phyloP scores from a whole-genome alignment of 2,113 vertebrate genomes.

The Podiceps cristatus region DNA sequence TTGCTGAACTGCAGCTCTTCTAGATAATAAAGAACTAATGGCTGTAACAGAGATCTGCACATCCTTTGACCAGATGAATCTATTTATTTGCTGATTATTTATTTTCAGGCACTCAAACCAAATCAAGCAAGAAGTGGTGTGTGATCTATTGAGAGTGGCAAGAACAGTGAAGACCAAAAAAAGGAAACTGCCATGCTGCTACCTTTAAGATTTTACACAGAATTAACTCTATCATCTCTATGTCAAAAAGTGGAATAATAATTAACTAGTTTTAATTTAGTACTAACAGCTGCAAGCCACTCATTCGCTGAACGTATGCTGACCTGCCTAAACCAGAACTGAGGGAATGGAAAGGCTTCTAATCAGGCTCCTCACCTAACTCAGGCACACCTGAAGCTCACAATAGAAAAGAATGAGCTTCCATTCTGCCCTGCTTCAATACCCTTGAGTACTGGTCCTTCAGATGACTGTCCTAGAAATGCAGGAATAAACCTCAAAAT shows the following conservation, averaged over 20 bases:
- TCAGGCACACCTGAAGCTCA: not conserved
- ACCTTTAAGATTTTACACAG: not conserved
- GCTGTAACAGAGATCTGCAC: not conserved
- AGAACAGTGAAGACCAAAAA: not conserved
- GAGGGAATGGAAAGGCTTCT: not conserved
- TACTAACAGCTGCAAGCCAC: not conserved
- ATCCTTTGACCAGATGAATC: not conserved
- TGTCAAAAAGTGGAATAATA: not conserved
- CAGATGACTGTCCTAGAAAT: not conserved
- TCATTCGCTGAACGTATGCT: not conserved
- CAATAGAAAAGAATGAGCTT: not conserved
- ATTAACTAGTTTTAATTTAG: not conserved
- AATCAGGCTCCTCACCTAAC: not conserved
- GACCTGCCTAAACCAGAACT: not conserved
- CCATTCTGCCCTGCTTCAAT: fast-evolving
- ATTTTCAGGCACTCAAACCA: not conserved
- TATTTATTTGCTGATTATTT: not conserved
- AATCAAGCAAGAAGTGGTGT: not conserved
- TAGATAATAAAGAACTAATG: not conserved
- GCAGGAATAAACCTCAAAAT: not conserved
- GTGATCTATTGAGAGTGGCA: not conserved
- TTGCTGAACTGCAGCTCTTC: not conserved
- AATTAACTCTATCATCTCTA: not conserved
- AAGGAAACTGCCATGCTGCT: not conserved
- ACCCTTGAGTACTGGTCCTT: fast-evolving